phyloP scores from a whole-genome alignment of 2,888 invertebrate species.

The Choreutis nemorana region DNA sequence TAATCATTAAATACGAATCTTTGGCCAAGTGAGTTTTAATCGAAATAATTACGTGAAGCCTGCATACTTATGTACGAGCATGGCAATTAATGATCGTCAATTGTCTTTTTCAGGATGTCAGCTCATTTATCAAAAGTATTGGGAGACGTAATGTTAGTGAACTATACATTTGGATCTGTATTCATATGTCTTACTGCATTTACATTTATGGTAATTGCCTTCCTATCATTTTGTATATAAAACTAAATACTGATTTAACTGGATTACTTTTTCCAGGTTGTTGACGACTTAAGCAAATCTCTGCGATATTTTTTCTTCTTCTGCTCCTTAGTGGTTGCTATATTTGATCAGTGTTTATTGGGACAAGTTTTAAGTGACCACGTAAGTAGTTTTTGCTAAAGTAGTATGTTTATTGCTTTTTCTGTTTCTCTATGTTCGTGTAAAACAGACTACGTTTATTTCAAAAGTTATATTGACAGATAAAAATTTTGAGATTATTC shows the following conservation, averaged over 20 bases:
- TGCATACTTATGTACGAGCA: background rate
- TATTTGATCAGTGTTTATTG: slow-evolving; percentile 37
- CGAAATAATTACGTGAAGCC: background rate
- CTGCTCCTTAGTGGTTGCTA: slow-evolving; percentile 31
- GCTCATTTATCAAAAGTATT: slow-evolving; percentile 29
- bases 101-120: slow-evolving; percentile 28
- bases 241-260: background rate
- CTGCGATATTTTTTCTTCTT: slow-evolving; percentile 46
- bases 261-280: slow-evolving; percentile 25
- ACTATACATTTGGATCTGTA: slow-evolving; percentile 39
- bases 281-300: slow-evolving; percentile 33
- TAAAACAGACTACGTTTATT: too few species aligned
- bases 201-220: slow-evolving; percentile 33
- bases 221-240: slow-evolving; percentile 1
- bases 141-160: slow-evolving; percentile 38
- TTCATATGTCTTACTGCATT: slow-evolving; percentile 50
- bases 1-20: slow-evolving; percentile 30
- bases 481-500: too few species aligned
- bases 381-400: slow-evolving; percentile 24
- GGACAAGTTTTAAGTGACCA: slow-evolving; percentile 48
- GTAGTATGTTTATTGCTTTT: too few species aligned
- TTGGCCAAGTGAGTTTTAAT: slow-evolving; percentile 26
- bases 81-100: too few species aligned
- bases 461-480: too few species aligned
- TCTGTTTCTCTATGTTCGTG: too few species aligned